Evolutionary conservation across 2,888 invertebrate species (phyloP), one percentile per base, ranked within the genome.

Genomic region (Mesoligia furuncula): DNA sequence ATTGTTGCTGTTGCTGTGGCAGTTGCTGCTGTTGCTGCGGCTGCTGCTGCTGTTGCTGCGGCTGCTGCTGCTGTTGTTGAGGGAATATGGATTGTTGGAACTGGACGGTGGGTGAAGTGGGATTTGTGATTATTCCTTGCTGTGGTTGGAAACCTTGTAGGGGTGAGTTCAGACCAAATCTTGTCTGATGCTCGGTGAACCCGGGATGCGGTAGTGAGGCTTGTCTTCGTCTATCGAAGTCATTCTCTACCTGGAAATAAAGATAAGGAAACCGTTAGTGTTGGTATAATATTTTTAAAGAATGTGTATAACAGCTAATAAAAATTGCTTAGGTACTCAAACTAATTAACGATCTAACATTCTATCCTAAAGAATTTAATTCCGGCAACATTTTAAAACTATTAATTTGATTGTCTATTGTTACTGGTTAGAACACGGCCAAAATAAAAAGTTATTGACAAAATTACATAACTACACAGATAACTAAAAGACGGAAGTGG

Each of bases 141-240:
- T 94, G 95, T 62, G 91, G 89, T 79, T 95, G 96, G 89, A 95
- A 96, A 83, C 90, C 94, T 88, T 96, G 96, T 9, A 96, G 91
- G 2, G 95, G 95, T 13, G 96, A 95, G 83, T 87, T 95, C 71
- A 96, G 88, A 59, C 96, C 96, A 85, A 96, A 96, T 93, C 96
- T 94, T 62, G 96, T 95, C 87, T 96, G 96, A 82, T 96, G 96
- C 84, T 96, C 96, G 83, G 86, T 95, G 90, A 96, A 96, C 64
- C 95, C 96, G 62, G 95, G 91, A 77, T 95, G 96, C 75, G 94
- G 94, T 85, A 94, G 88, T 45, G 93, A 87, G 59, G 94, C 92
- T 86, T 96, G 96, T 91, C 96, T 94, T 93, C 94, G 95, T 93
- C 96, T 94, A 85, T 96, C 96, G 92, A 93, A 96, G 86, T 96